phyloP scores from a whole-genome alignment of 2,113 vertebrate genomes.

The Neopipo cinnamomea region DNA sequence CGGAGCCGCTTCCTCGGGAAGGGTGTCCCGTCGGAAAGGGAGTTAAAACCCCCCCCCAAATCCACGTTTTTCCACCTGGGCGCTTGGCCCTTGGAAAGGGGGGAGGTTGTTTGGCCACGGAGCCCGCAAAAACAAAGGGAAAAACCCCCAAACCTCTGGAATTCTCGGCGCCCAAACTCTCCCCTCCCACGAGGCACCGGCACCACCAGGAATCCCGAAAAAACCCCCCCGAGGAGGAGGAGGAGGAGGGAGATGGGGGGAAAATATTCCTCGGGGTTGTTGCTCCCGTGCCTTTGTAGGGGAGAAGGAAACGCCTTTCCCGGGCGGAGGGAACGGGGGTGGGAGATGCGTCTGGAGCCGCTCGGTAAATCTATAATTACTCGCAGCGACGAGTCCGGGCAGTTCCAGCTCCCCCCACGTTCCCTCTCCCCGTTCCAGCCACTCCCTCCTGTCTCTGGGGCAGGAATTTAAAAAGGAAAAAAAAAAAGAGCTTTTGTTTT shows the following conservation, averaged over 20 bases:
- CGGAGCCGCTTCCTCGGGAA: not conserved
- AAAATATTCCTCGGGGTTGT: not conserved
- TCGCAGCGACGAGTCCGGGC: constrained; percentile 71
- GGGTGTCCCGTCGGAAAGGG: not conserved
- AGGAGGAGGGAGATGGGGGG: not conserved
- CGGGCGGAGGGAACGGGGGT: not conserved
- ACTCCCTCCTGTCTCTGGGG: constrained; percentile 71
- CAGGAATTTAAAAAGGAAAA: constrained; percentile 11
- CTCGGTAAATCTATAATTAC: constrained; percentile 44
- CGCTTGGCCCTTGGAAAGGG: too few relatives aligned
- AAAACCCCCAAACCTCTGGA: not conserved
- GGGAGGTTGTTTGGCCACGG: too few relatives aligned
- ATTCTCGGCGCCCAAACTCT: not conserved
- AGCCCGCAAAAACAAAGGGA: not conserved
- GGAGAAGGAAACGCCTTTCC: not conserved
- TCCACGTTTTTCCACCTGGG: too few relatives aligned
- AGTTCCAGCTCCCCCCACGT: constrained; percentile 41
- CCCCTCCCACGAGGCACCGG: too few relatives aligned
- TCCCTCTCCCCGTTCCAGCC: constrained; percentile 34
- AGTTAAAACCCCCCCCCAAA: not conserved
- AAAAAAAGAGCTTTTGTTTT: not conserved
- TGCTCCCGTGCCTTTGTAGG: not conserved
- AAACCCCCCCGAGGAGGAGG: not conserved
- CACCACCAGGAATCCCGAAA: too few relatives aligned
- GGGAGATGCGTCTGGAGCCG: constrained; percentile 32